Evolutionary conservation across 1,140 invertebrate species (phyloP).

Genomic region (Conus betulinus): DNA sequence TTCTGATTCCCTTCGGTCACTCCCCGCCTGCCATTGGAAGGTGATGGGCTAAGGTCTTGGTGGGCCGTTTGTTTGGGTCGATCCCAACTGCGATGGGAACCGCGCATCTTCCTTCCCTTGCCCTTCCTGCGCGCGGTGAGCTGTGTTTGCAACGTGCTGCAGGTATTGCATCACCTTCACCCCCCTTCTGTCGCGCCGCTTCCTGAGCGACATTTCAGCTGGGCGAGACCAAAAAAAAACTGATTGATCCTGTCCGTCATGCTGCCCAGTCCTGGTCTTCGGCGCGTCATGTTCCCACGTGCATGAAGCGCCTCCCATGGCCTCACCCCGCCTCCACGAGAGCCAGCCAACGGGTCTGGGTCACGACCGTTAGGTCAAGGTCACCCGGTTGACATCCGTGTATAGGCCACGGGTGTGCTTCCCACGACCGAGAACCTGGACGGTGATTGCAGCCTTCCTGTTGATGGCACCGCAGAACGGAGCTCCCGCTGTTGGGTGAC

Average conservation of each 20-base stretch:
- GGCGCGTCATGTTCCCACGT: conserved; percentile 43
- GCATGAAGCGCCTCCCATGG: conserved; percentile 8
- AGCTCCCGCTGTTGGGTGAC: too few relatives aligned
- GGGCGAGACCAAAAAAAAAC: conserved; percentile 35
- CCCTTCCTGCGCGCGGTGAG: too few relatives aligned
- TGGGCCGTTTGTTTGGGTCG: too few relatives aligned
- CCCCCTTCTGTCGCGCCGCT: conserved; percentile 27
- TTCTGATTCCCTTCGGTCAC: too few relatives aligned
- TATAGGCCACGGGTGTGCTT: too few relatives aligned
- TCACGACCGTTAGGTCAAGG: neutral
- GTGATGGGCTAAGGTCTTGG: too few relatives aligned
- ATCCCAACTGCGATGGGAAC: too few relatives aligned
- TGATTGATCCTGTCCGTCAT: conserved; percentile 32
- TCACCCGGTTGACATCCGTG: neutral
- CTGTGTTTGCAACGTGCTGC: too few relatives aligned
- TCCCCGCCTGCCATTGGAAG: too few relatives aligned
- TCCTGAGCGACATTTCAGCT: conserved; percentile 35
- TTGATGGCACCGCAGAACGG: neutral
- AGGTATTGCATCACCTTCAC: conserved; percentile 28
- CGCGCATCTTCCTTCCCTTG: too few relatives aligned
- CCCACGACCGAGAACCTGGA: too few relatives aligned
- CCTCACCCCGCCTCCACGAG: neutral
- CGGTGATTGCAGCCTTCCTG: too few relatives aligned
- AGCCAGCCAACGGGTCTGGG: neutral
- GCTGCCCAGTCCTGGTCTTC: conserved; percentile 31